Evolutionary conservation across 2,797 vertebrate species (phyloP).

Genomic region (Gephyroberyx darwinii): DNA sequence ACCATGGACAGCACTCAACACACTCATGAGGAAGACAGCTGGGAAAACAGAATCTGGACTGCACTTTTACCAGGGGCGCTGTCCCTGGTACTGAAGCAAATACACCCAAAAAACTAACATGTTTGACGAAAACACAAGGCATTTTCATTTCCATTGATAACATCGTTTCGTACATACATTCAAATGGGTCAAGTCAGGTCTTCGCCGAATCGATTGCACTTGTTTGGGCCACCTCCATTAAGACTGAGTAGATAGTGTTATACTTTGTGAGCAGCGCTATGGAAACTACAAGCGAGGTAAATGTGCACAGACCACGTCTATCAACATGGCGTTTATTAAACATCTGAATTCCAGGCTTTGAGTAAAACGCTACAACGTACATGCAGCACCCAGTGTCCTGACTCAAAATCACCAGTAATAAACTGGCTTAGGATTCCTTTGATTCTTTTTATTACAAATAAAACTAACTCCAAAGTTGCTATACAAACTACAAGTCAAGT

Average conservation of each 20-base stretch:
- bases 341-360: no score
- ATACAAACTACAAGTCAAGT: background rate
- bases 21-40: conserved; percentile 16
- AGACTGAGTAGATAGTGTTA: no score
- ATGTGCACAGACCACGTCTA: no score
- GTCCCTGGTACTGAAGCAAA: conserved; percentile 57
- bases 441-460: no score
- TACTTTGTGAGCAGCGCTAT: background rate
- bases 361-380: no score
- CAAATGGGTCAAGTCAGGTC: conserved; percentile 30
- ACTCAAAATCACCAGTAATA: no score
- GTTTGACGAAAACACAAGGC: conserved; percentile 13
- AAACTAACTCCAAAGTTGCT: background rate
- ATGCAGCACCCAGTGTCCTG: no score
- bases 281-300: no score
- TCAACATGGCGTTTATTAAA: no score
- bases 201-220: conserved; percentile 35
- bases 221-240: background rate
- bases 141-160: conserved; percentile 52
- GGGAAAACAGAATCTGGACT: no score
- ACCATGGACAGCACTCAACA: conserved; percentile 43
- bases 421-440: no score
- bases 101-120: conserved; percentile 14
- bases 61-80: conserved; percentile 11
- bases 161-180: conserved; percentile 11